These are phyloP conservation scores for Arizona elegans DNA, from an alignment of 2,113 vertebrate species.

Conservation along the genomic window DNA sequence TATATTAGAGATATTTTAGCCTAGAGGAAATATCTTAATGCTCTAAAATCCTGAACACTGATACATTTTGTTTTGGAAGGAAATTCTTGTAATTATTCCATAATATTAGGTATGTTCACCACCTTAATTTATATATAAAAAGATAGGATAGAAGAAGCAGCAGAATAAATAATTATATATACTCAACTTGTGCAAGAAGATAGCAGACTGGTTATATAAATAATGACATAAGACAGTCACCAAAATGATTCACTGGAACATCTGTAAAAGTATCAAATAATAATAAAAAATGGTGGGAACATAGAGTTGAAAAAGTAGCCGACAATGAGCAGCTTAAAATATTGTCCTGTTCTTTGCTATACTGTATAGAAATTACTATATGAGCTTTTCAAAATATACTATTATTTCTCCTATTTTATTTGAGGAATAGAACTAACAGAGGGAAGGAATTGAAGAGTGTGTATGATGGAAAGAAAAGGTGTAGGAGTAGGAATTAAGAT, in stretches of 20 bases:
- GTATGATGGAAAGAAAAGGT: background rate
- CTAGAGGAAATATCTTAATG: background rate
- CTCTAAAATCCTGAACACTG: background rate
- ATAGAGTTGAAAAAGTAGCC: background rate
- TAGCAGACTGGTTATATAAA: background rate
- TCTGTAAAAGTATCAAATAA: background rate
- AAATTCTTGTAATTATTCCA: background rate
- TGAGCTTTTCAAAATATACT: background rate
- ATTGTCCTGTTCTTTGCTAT: background rate
- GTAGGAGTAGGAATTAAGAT: background rate
- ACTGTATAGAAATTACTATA: background rate
- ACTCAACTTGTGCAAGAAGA: background rate
- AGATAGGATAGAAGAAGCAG: background rate
- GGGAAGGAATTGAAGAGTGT: background rate
- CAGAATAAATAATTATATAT: background rate
- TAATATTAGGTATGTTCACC: background rate
- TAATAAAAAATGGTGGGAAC: background rate
- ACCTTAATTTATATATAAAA: background rate
- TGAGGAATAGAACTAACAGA: background rate
- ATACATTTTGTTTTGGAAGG: background rate
- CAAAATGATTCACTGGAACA: background rate
- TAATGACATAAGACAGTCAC: background rate
- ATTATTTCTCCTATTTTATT: background rate
- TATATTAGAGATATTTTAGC: background rate
- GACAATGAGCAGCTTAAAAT: background rate